These are phyloP conservation scores for Petrolisthes manimaculis DNA, from an alignment of 2,888 invertebrate species.

Conservation along the genomic window DNA sequence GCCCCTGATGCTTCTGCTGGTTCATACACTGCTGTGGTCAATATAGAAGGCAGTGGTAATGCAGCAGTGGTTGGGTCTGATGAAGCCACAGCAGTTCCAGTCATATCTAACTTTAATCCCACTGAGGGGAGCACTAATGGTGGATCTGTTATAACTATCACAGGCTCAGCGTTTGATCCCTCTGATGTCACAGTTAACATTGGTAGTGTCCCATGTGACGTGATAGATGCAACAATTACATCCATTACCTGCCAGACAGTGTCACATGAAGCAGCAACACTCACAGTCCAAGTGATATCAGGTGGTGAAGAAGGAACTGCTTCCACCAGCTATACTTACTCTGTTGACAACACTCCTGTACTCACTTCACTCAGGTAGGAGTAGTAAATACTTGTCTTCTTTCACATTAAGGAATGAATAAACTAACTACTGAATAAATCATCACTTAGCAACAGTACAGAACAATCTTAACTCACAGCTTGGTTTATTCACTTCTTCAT, in stretches of 20 bases:
- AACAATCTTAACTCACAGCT: neutral
- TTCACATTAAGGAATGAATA: neutral
- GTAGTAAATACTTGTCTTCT: neutral
- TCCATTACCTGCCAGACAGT: conserved; percentile 29
- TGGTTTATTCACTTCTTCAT: neutral
- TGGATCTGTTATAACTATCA: conserved; percentile 35
- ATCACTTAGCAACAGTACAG: neutral
- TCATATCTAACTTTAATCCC: conserved; percentile 17
- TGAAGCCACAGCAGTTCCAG: conserved; percentile 9
- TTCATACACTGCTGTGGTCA: conserved; percentile 11
- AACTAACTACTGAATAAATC: too few relatives aligned
- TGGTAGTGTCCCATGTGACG: conserved; percentile 16
- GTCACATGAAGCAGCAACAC: neutral
- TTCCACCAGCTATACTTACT: conserved; percentile 35
- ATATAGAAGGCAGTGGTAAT: conserved; percentile 20
- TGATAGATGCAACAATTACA: neutral
- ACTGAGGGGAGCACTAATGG: conserved; percentile 49
- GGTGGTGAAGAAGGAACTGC: neutral
- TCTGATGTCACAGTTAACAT: conserved; percentile 25
- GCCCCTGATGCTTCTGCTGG: conserved; percentile 20
- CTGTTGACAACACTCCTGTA: conserved; percentile 18
- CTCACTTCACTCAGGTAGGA: conserved; percentile 37
- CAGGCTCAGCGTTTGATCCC: conserved; percentile 41
- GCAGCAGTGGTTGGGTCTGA: neutral
- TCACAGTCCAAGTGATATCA: neutral